Evolutionary conservation across 2,113 vertebrate species (phyloP).

Genomic region (Pelobates fuscus): DNA sequence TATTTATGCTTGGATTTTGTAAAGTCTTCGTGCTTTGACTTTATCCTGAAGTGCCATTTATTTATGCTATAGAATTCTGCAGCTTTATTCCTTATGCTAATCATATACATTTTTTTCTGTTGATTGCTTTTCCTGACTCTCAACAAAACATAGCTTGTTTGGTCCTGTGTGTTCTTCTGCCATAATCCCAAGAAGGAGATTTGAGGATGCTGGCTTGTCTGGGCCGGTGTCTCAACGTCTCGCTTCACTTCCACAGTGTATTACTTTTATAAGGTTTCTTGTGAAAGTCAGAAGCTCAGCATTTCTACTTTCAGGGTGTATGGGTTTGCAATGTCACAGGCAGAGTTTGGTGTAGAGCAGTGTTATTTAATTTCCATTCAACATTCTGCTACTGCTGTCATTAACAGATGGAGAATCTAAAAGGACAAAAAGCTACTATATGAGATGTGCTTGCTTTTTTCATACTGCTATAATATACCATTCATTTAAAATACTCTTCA

Average conservation of each 20-base stretch:
- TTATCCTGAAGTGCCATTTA: too few relatives aligned
- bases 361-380: background rate
- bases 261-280: conserved; percentile 11
- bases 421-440: too few relatives aligned
- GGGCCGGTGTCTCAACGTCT: background rate
- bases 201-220: background rate
- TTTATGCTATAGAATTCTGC: too few relatives aligned
- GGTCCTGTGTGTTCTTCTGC: background rate
- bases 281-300: background rate
- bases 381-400: background rate
- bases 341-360: background rate
- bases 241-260: conserved; percentile 6
- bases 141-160: background rate
- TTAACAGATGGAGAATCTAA: too few relatives aligned
- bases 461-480: too few relatives aligned
- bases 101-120: background rate
- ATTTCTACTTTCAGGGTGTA: background rate
- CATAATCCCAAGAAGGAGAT: background rate
- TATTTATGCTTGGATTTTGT: too few relatives aligned
- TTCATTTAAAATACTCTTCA: too few relatives aligned
- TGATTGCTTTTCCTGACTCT: background rate
- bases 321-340: background rate
- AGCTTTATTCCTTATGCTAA: too few relatives aligned
- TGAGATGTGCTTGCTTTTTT: too few relatives aligned
- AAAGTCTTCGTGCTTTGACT: too few relatives aligned